A percentile compares a stretch with the other conserved stretches of the same genome.
phyloP scores from a whole-genome alignment of 1,140 invertebrate genomes.

The Drosophila pectinifera region DNA sequence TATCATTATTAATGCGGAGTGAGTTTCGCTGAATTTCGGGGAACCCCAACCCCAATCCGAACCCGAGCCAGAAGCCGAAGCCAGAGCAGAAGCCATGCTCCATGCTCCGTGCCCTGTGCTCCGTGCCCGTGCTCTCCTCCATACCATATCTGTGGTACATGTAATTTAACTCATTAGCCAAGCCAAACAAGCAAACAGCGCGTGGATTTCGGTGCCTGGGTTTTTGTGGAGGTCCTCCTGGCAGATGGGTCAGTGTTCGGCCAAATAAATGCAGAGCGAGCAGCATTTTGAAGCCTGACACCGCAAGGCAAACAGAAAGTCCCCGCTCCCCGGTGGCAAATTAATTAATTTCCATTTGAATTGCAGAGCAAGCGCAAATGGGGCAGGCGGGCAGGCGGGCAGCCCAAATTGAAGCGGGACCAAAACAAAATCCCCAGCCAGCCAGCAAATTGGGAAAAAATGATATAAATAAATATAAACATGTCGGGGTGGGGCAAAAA shows the following conservation, averaged over 20 bases:
- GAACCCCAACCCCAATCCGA: no score
- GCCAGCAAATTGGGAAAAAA: slow-evolving; percentile 30
- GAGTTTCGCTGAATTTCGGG: slow-evolving; percentile 7
- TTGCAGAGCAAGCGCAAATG: slow-evolving; percentile 58
- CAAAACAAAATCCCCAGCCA: slow-evolving; percentile 1
- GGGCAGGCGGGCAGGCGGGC: background rate
- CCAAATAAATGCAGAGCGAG: slow-evolving; percentile 42
- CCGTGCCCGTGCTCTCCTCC: no score
- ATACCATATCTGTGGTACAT: no score
- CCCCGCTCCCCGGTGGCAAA: slow-evolving; percentile 42
- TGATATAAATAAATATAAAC: slow-evolving; percentile 56
- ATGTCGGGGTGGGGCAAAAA: slow-evolving; percentile 10
- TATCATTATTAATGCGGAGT: slow-evolving; percentile 40
- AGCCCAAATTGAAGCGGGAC: slow-evolving; percentile 29
- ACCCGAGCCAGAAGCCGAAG: background rate
- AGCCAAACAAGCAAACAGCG: slow-evolving; percentile 45
- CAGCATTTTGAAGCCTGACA: slow-evolving; percentile 54
- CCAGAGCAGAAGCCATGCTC: no score
- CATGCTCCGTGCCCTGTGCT: no score
- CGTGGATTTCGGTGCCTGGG: background rate
- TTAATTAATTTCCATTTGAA: slow-evolving; percentile 82
- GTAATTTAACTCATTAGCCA: slow-evolving; percentile 69
- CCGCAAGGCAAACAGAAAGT: slow-evolving; percentile 41
- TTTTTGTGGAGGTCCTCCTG: no score
- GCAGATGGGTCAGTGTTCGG: slow-evolving; percentile 28